Evolutionary conservation across 2,113 vertebrate genomes (phyloP).

Genomic region (Aythya baeri): DNA sequence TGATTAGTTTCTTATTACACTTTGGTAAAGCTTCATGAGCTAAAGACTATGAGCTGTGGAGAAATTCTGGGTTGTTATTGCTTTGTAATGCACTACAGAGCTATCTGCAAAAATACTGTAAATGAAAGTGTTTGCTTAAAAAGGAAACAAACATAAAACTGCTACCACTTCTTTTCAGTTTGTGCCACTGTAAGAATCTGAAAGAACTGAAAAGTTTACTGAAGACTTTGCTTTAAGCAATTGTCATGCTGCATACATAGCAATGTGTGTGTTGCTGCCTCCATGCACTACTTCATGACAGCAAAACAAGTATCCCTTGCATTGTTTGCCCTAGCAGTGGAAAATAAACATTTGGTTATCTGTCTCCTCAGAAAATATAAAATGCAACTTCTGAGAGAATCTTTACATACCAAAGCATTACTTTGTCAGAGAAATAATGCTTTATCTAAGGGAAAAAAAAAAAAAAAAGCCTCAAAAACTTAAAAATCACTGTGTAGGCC

Average conservation of each 20-base stretch:
- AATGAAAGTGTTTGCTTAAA: background rate
- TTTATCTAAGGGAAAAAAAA: background rate
- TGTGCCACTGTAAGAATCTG: background rate
- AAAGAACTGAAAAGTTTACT: background rate
- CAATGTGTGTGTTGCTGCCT: background rate
- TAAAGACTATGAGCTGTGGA: background rate
- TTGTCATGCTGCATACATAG: background rate
- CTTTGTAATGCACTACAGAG: background rate
- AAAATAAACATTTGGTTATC: background rate
- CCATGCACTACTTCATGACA: background rate
- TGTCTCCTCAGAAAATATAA: background rate
- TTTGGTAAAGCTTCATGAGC: background rate
- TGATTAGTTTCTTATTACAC: background rate
- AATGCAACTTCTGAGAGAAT: background rate
- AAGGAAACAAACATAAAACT: background rate
- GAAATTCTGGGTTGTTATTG: background rate
- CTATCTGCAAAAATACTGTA: background rate
- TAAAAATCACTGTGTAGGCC: constrained; percentile 24
- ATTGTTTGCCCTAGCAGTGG: background rate
- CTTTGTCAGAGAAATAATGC: constrained; percentile 7
- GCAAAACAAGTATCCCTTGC: background rate
- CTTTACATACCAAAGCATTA: background rate
- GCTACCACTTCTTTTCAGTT: background rate
- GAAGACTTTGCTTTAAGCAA: background rate
- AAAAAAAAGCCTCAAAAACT: background rate